Evolutionary conservation across 2,888 invertebrate genomes (phyloP).

Genomic region (Philereme vetulata): DNA sequence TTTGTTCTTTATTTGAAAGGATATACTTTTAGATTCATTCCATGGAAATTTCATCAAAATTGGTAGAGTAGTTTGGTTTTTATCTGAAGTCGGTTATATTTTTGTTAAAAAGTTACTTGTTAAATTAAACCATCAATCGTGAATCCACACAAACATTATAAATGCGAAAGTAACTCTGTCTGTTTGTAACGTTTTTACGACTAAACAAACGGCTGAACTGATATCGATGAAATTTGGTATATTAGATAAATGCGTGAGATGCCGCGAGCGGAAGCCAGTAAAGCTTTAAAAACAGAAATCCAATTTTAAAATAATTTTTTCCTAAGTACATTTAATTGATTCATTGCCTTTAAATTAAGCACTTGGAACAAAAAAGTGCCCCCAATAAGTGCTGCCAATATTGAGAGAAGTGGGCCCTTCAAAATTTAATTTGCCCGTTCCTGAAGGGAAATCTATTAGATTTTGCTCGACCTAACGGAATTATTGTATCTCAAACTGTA

Average conservation of each 20-base stretch:
- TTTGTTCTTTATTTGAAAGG: too few relatives aligned
- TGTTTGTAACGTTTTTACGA: too few relatives aligned
- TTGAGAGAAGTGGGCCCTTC: constrained; percentile 46
- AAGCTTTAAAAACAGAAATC: constrained; percentile 20
- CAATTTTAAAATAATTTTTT: constrained; percentile 38
- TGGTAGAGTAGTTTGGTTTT: too few relatives aligned
- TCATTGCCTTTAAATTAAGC: constrained; percentile 39
- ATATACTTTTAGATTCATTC: too few relatives aligned
- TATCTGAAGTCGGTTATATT: too few relatives aligned
- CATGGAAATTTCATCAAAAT: too few relatives aligned
- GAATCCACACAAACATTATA: background rate
- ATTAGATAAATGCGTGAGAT: too few relatives aligned
- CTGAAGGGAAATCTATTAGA: constrained; percentile 49
- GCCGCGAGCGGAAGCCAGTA: background rate
- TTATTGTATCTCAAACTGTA: constrained; percentile 39
- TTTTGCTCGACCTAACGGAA: constrained; percentile 40
- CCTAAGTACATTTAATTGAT: constrained; percentile 43
- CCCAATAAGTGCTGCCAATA: constrained; percentile 54
- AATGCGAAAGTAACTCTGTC: too few relatives aligned
- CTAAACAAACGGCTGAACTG: too few relatives aligned
- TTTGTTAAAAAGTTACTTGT: too few relatives aligned
- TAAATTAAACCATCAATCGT: constrained; percentile 11
- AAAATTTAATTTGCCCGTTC: constrained; percentile 58
- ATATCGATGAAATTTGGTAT: too few relatives aligned
- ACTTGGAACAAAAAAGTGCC: constrained; percentile 46